Conservation (phyloP, 2,888 invertebrate species). For the Acronicta aceris region DNA sequence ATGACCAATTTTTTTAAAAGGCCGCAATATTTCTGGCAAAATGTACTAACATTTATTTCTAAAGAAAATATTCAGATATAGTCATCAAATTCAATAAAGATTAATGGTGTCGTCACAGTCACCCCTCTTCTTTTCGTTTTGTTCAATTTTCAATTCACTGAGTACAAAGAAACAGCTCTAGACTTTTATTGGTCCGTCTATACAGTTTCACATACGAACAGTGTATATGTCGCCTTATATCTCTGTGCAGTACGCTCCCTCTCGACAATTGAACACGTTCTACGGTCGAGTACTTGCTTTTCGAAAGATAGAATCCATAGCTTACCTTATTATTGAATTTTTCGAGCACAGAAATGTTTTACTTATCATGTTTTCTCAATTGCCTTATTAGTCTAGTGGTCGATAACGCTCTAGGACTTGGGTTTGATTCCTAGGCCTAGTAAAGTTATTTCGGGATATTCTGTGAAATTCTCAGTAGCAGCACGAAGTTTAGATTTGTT, state of each 20-base stretch:
- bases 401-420: no score
- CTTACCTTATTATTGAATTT: conserved; percentile 45
- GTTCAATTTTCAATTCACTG: conserved; percentile 61
- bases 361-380: no score
- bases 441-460: no score
- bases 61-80: conserved; percentile 41
- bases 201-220: conserved; percentile 7
- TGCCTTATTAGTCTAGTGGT: no score
- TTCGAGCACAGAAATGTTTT: neutral
- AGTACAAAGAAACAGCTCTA: conserved; percentile 46
- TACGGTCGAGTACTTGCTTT: conserved; percentile 42
- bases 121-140: conserved; percentile 56
- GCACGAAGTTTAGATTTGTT: no score
- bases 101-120: conserved; percentile 63
- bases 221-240: conserved; percentile 9
- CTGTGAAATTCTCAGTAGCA: no score
- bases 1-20: conserved; percentile 6
- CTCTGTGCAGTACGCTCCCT: conserved; percentile 27
- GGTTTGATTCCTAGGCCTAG: no score
- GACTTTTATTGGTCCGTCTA: conserved; percentile 38
- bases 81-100: conserved; percentile 68
- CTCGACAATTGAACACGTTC: conserved; percentile 53
- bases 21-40: conserved; percentile 8
- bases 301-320: conserved; percentile 52
- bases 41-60: no score